A percentile compares a stretch with the other conserved stretches of the same genome.
Evolutionary conservation across 2,797 vertebrate genomes (phyloP).

Genomic region (Betta splendens): DNA sequence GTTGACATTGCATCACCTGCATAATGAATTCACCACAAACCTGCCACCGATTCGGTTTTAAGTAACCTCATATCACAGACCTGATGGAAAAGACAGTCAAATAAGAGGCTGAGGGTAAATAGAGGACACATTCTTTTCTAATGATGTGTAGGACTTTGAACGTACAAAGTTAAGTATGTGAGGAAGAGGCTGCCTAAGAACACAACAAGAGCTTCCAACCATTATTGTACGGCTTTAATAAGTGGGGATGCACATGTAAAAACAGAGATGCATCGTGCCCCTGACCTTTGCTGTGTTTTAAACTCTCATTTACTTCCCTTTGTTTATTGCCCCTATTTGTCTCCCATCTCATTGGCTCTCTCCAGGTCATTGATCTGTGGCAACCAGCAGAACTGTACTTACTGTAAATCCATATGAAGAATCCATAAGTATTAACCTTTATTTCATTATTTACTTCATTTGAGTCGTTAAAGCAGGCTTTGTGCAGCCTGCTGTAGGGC

Average conservation of each 20-base stretch:
- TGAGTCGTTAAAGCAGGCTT: slow-evolving; percentile 29
- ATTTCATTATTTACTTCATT: slow-evolving; percentile 60
- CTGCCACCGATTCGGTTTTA: slow-evolving; percentile 46
- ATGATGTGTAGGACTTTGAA: slow-evolving; percentile 65
- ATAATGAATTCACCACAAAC: slow-evolving; percentile 47
- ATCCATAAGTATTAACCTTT: slow-evolving; percentile 49
- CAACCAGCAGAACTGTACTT: slow-evolving; percentile 40
- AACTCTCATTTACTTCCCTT: slow-evolving; percentile 33
- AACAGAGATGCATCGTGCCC: too few relatives aligned
- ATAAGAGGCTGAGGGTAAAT: slow-evolving; percentile 40
- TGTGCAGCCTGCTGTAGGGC: slow-evolving; percentile 42
- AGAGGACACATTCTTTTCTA: slow-evolving; percentile 60
- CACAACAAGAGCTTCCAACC: slow-evolving; percentile 41
- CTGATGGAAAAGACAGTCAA: slow-evolving; percentile 47
- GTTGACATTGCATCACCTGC: slow-evolving; percentile 48
- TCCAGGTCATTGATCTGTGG: slow-evolving; percentile 48
- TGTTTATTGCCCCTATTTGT: slow-evolving; percentile 23
- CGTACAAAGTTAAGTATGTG: slow-evolving; percentile 59
- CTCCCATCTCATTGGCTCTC: slow-evolving; percentile 42
- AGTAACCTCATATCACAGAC: slow-evolving; percentile 38
- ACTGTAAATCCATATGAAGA: slow-evolving; percentile 42
- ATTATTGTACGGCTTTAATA: slow-evolving; percentile 44
- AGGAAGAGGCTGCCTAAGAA: slow-evolving; percentile 48
- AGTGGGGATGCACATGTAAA: slow-evolving; percentile 7
- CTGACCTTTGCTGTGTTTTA: slow-evolving; percentile 22